Percentiles rank a stretch among this genome's conserved stretches.
phyloP scores from a whole-genome alignment of 2,113 vertebrate species.

The Eonycteris spelaea region DNA sequence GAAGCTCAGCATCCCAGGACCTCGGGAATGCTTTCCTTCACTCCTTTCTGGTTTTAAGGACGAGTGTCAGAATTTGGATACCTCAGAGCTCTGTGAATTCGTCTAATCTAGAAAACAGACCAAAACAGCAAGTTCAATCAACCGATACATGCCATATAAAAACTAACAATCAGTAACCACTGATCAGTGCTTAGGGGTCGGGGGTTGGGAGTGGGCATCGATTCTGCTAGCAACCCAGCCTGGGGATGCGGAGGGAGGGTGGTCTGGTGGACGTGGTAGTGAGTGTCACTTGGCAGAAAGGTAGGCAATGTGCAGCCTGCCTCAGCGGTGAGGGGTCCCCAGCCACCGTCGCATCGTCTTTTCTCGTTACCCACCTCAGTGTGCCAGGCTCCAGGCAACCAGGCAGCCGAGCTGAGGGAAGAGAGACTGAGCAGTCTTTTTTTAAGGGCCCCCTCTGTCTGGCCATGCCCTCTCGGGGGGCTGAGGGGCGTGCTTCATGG shows the following conservation, averaged over 20 bases:
- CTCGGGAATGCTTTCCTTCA: background rate
- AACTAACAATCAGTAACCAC: background rate
- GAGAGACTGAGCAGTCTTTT: background rate
- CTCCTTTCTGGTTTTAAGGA: rapidly evolving
- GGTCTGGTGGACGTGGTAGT: background rate
- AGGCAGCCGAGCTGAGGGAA: background rate
- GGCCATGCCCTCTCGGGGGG: background rate
- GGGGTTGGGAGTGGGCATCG: too few relatives aligned
- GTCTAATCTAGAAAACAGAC: background rate
- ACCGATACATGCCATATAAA: background rate
- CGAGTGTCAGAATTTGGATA: too few relatives aligned
- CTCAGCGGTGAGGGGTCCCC: rapidly evolving
- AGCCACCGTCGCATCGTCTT: background rate
- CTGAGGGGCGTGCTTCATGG: background rate
- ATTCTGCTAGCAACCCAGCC: background rate
- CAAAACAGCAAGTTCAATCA: rapidly evolving
- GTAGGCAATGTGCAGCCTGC: rapidly evolving
- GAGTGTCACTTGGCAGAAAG: background rate
- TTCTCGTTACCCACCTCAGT: too few relatives aligned
- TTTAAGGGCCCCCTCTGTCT: background rate
- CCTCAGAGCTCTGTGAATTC: background rate
- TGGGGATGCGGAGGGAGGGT: background rate
- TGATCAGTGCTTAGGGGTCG: background rate
- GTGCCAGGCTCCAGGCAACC: background rate
- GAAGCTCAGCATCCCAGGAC: background rate